Evolutionary conservation across 2,797 vertebrate genomes (phyloP), one percentile per base, ranked within the genome.

Genomic region (Bufotes viridis): DNA sequence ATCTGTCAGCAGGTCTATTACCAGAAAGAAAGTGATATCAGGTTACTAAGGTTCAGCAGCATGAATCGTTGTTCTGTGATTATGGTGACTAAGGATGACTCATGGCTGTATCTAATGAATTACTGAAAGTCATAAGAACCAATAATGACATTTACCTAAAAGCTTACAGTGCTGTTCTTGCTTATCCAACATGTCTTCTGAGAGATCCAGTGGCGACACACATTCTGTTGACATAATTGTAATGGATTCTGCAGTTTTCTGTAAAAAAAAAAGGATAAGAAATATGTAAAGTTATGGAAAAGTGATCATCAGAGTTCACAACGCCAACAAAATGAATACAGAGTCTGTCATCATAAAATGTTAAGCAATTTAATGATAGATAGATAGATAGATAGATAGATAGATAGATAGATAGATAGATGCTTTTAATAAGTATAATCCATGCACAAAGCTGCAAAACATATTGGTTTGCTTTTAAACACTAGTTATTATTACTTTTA

Each of bases 221-320:
- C 91, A 95, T 92, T 95, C 93, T 83, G 95, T 95, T 90, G 96
- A 95, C 96, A 96, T 96, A 90, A 92, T 93, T 90, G 81, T 42
- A 92, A 81, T 9, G 11, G 13, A 22, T 57, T 34, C 0, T 92
- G 90, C 79, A 61, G 11, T 26, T 61, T 11, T 53, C 34, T 80
- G 58, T 34, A 65, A 67, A 86, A 61, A 85, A 78, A 24, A 2
- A 78, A 55, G 5, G 6, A 24, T 53, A 13, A 11, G 9, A 24
- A 24, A 24, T 17, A 53, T 14, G 14, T 1, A 24, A 9, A 74
- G 0, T 22, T 74, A 74, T 49, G 8, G 12, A 1, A 15, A 70
- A 70, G 8, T 26, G 15, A 70, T 29, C 7, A 70, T 2, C 26
- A 2, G 13, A 34, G 29, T 22, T 75, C 20, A 22, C 6, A 75